phyloP scores from a whole-genome alignment of 2,113 vertebrate genomes.

The Toxotes chatareus region DNA sequence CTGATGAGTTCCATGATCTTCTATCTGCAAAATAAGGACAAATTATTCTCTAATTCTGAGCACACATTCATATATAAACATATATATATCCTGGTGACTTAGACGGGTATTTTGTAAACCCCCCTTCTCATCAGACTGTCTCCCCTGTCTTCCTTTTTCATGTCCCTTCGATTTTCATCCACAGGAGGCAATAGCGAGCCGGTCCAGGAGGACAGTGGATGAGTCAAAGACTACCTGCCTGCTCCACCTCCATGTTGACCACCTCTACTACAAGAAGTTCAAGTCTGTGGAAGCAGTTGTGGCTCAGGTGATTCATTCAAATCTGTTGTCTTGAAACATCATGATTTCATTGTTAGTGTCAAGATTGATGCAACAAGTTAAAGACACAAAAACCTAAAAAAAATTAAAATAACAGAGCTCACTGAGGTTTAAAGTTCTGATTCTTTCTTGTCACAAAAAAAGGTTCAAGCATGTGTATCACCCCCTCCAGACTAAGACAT shows the following conservation, averaged over 20 bases:
- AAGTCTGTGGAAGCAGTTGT: slow-evolving; percentile 84
- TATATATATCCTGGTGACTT: neutral
- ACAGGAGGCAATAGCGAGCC: slow-evolving; percentile 73
- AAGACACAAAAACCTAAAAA: neutral
- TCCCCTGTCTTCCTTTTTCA: neutral
- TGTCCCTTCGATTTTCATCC: slow-evolving; percentile 21
- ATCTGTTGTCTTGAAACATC: neutral
- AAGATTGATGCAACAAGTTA: neutral
- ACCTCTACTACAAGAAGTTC: slow-evolving; percentile 84
- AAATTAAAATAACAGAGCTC: neutral
- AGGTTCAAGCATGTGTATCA: neutral
- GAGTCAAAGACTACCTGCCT: slow-evolving; percentile 85
- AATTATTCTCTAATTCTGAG: neutral
- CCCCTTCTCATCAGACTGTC: neutral
- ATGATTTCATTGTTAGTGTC: neutral
- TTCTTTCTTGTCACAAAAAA: neutral
- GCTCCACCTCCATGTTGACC: slow-evolving; percentile 83
- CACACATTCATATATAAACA: neutral
- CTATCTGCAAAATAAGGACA: neutral
- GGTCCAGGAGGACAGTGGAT: slow-evolving; percentile 78
- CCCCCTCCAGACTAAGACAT: neutral
- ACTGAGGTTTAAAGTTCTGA: neutral
- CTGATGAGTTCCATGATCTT: neutral
- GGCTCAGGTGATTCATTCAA: slow-evolving; percentile 81
- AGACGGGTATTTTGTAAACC: neutral